phyloP scores from a whole-genome alignment of 2,888 invertebrate species.

The Cephus spinipes region DNA sequence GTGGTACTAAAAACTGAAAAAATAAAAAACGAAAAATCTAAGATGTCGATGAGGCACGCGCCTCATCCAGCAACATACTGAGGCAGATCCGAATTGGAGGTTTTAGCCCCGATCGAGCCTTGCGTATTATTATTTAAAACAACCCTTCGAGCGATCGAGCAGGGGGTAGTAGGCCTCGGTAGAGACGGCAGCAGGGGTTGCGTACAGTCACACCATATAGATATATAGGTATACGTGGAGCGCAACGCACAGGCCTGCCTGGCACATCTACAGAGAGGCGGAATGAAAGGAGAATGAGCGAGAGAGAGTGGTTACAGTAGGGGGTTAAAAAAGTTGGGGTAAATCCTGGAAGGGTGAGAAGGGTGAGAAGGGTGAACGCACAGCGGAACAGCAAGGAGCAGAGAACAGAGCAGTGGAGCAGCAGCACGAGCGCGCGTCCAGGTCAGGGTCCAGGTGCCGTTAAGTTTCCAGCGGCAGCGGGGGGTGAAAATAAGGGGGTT shows the following conservation, averaged over 20 bases:
- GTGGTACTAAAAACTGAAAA: too few relatives aligned
- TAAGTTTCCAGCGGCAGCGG: slow-evolving; percentile 44
- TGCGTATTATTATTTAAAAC: slow-evolving; percentile 63
- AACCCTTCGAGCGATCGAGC: slow-evolving; percentile 58
- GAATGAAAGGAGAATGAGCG: slow-evolving; percentile 28
- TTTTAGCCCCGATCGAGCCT: slow-evolving; percentile 32
- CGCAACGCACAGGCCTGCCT: not conserved
- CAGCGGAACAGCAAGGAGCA: slow-evolving; percentile 13
- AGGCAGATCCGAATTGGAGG: slow-evolving; percentile 1
- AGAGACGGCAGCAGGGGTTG: slow-evolving; percentile 25
- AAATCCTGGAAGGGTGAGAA: slow-evolving; percentile 30
- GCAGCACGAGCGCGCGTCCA: slow-evolving; percentile 9
- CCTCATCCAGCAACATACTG: slow-evolving; percentile 13
- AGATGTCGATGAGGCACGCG: slow-evolving; percentile 4
- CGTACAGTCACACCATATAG: not conserved
- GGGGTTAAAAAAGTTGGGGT: slow-evolving; percentile 39
- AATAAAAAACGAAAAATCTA: too few relatives aligned
- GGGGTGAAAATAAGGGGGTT: slow-evolving; percentile 19
- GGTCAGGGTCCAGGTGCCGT: slow-evolving; percentile 48
- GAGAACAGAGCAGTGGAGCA: too few relatives aligned
- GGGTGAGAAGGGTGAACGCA: slow-evolving; percentile 50
- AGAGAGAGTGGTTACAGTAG: slow-evolving; percentile 21
- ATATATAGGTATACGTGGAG: not conserved
- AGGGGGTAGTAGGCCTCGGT: slow-evolving; percentile 34
- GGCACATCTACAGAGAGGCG: not conserved